Percentiles rank a stretch among this genome's conserved stretches.
Conservation (phyloP, 2,888 invertebrate genomes). For the Aromia moschata region DNA sequence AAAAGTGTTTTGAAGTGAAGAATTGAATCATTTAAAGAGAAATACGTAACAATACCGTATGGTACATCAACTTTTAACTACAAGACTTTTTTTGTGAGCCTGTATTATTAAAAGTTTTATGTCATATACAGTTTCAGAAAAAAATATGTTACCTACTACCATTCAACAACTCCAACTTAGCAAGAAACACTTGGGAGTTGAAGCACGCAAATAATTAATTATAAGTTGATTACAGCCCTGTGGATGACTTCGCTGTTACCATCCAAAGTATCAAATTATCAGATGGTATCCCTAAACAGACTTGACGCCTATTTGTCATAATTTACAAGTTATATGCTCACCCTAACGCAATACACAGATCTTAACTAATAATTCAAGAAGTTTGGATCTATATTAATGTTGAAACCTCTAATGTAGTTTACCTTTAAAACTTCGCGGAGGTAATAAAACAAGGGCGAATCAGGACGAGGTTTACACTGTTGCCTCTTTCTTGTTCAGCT, state of each 20-base stretch:
- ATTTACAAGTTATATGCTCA: constrained; percentile 33
- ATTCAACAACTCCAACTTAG: too few species aligned
- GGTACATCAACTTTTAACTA: too few species aligned
- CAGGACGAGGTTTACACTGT: constrained; percentile 7
- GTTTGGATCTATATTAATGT: constrained; percentile 33
- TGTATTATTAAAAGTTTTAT: too few species aligned
- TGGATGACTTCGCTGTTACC: constrained; percentile 5
- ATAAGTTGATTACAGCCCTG: too few species aligned
- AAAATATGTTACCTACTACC: too few species aligned
- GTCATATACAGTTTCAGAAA: too few species aligned
- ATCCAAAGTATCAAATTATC: constrained; percentile 20
- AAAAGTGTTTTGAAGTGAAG: too few species aligned
- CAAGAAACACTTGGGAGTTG: too few species aligned
- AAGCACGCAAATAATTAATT: too few species aligned
- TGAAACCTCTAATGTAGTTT: constrained; percentile 29
- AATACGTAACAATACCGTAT: too few species aligned
- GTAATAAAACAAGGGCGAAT: constrained; percentile 28
- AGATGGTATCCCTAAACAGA: constrained; percentile 13
- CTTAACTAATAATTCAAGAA: constrained; percentile 32
- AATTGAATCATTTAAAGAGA: too few species aligned
- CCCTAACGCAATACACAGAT: constrained; percentile 10
- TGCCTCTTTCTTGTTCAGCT: background rate
- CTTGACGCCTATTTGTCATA: constrained; percentile 33
- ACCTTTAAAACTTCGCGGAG: constrained; percentile 29
- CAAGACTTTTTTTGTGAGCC: too few species aligned